phyloP scores from a whole-genome alignment of 2,888 invertebrate genomes.

The Pollenia griseotomentosa region DNA sequence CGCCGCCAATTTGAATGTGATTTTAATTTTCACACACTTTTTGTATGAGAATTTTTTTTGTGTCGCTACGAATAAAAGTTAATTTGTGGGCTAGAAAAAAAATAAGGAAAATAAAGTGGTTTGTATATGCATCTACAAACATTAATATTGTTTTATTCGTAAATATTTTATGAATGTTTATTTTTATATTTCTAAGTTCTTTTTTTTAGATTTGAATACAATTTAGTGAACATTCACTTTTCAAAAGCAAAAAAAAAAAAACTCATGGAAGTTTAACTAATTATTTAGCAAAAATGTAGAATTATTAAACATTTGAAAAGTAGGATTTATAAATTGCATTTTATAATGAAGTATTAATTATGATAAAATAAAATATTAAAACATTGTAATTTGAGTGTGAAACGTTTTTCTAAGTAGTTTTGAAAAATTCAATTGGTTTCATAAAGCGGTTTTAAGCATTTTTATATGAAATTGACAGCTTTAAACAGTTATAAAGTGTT shows the following conservation, averaged over 20 bases:
- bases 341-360: neutral
- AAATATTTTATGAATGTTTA: neutral
- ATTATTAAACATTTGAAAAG: neutral
- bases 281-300: neutral
- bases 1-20: constrained; percentile 47
- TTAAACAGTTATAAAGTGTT: too few species aligned
- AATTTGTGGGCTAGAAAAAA: neutral
- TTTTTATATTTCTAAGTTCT: neutral
- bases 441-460: too few species aligned
- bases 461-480: too few species aligned
- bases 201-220: neutral
- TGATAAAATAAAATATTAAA: too few species aligned
- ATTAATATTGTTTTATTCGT: constrained; percentile 4
- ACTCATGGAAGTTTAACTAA: constrained; percentile 8
- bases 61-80: too few species aligned
- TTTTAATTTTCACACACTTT: constrained; percentile 65
- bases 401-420: too few species aligned
- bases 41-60: constrained; percentile 38
- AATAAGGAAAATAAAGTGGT: neutral
- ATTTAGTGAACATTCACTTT: constrained; percentile 29
- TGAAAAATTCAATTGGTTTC: too few species aligned
- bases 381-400: too few species aligned
- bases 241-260: neutral
- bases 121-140: neutral
- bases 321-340: neutral